phyloP scores from a whole-genome alignment of 2,113 vertebrate genomes.

The Prochilodus magdalenae region DNA sequence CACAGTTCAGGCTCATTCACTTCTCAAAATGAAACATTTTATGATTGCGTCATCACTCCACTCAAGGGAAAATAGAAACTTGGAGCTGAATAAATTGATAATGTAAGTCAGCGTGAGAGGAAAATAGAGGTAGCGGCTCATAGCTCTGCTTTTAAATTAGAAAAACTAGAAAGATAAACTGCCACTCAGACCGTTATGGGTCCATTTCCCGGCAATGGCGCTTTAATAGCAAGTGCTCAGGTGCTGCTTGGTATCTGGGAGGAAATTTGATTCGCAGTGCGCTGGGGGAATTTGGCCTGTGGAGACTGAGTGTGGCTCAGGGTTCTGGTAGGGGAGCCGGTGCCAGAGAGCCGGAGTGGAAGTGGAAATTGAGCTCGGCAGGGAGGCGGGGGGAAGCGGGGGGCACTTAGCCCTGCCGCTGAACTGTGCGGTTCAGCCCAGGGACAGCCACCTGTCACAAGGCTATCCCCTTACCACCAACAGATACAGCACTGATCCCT shows the following conservation, averaged over 20 bases:
- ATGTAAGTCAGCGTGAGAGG: background rate
- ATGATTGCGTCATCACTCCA: background rate
- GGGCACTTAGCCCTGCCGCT: conserved; percentile 25
- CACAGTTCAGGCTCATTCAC: background rate
- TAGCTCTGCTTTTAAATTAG: conserved; percentile 11
- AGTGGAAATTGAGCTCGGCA: conserved; percentile 46
- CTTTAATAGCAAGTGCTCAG: conserved; percentile 50
- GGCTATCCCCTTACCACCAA: conserved; percentile 51
- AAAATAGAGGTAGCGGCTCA: background rate
- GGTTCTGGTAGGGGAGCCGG: conserved; percentile 46
- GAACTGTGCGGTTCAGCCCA: conserved; percentile 47
- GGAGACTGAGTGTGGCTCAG: conserved; percentile 58
- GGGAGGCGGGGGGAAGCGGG: conserved; percentile 3
- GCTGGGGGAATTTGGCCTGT: conserved; percentile 48
- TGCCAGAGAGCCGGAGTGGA: conserved; percentile 19
- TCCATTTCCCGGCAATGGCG: conserved; percentile 36
- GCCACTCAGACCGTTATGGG: conserved; percentile 19
- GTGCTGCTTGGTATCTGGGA: conserved; percentile 43
- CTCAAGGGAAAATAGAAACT: background rate
- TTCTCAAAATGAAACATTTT: conserved; percentile 40
- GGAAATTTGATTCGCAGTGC: conserved; percentile 62
- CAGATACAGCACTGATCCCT: conserved; percentile 18
- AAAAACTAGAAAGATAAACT: conserved; percentile 6
- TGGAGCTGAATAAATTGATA: background rate
- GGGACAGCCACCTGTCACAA: conserved; percentile 53